Evolutionary conservation across 2,888 invertebrate species (phyloP).

Genomic region (Epirrhoe alternata): DNA sequence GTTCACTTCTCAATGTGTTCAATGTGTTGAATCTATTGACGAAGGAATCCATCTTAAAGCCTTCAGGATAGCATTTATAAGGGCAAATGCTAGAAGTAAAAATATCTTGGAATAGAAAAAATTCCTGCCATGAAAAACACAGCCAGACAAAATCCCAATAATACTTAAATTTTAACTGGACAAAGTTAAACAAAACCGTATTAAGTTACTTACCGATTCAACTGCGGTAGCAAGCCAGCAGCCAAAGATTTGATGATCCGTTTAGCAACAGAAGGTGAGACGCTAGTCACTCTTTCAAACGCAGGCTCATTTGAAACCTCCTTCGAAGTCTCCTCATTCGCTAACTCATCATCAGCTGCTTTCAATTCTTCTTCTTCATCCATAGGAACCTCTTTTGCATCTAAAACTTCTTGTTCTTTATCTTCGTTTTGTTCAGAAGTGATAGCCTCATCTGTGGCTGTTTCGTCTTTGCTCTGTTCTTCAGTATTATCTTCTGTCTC

Average conservation of each 20-base stretch:
- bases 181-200: background rate
- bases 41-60: no score
- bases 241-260: conserved; percentile 90
- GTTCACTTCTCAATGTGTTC: no score
- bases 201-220: conserved; percentile 85
- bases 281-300: conserved; percentile 77
- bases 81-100: no score
- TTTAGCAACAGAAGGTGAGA: conserved; percentile 90
- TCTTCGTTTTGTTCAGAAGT: conserved; percentile 55
- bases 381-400: conserved; percentile 27
- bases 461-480: conserved; percentile 54
- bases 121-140: background rate
- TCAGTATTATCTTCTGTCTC: conserved; percentile 40
- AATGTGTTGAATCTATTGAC: no score
- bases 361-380: conserved; percentile 69
- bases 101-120: no score
- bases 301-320: conserved; percentile 66
- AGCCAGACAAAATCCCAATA: no score
- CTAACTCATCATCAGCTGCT: conserved; percentile 71
- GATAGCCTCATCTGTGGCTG: background rate
- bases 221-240: conserved; percentile 90
- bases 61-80: no score
- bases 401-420: conserved; percentile 49
- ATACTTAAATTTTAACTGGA: no score
- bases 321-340: conserved; percentile 60